A percentile compares a stretch with the other conserved stretches of the same genome.
Conservation (phyloP, 2,113 vertebrate species). For the Physeter macrocephalus region DNA sequence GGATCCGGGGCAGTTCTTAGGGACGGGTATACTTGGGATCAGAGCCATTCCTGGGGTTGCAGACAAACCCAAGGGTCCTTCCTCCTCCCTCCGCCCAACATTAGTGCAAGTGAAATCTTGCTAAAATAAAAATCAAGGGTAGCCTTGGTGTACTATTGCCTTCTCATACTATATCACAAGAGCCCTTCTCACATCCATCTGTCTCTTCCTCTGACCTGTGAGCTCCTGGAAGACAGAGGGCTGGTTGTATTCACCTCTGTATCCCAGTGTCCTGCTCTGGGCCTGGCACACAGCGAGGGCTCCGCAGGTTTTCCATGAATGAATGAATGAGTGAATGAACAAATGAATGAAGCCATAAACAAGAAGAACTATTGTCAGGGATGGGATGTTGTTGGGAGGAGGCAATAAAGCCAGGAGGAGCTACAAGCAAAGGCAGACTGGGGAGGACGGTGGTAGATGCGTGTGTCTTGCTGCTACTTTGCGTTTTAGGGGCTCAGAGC, state of each 20-base stretch:
- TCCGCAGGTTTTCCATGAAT: background rate
- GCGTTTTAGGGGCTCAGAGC: background rate
- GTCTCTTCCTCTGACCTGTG: background rate
- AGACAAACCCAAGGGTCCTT: background rate
- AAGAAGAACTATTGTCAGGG: background rate
- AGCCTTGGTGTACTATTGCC: background rate
- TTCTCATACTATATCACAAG: background rate
- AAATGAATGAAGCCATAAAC: background rate
- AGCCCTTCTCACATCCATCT: background rate
- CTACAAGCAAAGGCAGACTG: background rate
- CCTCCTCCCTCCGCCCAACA: background rate
- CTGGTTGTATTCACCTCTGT: background rate
- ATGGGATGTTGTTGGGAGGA: background rate
- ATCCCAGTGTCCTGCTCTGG: background rate
- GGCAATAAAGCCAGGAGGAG: background rate
- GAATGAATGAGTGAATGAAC: background rate
- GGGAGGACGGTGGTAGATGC: fast-evolving
- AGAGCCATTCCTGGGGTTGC: background rate
- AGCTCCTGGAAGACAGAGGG: background rate
- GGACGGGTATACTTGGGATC: background rate
- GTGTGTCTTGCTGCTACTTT: background rate
- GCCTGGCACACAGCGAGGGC: background rate
- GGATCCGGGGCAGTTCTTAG: background rate
- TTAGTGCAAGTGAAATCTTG: background rate
- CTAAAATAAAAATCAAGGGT: background rate